These are phyloP conservation scores for Caracal caracal DNA, from an alignment of 2,113 vertebrate genomes.

Conservation along the genomic window DNA sequence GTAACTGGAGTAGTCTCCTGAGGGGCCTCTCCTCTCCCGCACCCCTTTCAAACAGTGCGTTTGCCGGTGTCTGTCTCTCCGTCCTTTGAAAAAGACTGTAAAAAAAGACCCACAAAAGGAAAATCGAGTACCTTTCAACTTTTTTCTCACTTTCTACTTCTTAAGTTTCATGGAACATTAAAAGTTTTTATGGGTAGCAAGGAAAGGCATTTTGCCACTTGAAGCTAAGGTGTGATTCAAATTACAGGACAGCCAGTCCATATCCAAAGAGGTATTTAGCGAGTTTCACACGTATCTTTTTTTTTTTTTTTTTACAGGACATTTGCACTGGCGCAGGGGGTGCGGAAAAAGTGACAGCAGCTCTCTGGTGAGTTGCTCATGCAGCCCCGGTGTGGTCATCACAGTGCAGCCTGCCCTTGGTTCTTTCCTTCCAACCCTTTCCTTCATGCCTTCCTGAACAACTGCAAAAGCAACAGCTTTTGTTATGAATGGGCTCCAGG, in stretches of 20 bases:
- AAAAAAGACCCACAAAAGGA: slow-evolving; percentile 52
- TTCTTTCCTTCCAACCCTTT: slow-evolving; percentile 50
- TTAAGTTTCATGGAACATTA: slow-evolving; percentile 62
- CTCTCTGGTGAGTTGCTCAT: not conserved
- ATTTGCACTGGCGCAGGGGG: not conserved
- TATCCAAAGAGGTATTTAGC: slow-evolving; percentile 46
- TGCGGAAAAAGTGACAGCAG: not conserved
- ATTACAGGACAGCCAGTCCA: not conserved
- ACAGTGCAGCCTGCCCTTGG: not conserved
- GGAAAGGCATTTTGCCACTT: slow-evolving; percentile 53
- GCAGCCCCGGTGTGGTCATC: slow-evolving; percentile 13
- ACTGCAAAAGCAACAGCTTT: slow-evolving; percentile 48
- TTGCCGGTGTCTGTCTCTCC: slow-evolving; percentile 3
- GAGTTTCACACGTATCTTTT: not conserved
- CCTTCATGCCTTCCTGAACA: slow-evolving; percentile 49
- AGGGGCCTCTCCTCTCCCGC: not conserved
- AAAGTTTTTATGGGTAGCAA: not conserved
- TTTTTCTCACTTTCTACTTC: not conserved
- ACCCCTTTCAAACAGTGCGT: not conserved
- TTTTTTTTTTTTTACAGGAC: not conserved
- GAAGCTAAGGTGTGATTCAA: not conserved
- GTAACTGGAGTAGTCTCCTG: slow-evolving; percentile 21
- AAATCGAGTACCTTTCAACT: not conserved
- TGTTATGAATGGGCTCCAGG: not conserved
- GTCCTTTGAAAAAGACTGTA: slow-evolving; percentile 56